Evolutionary conservation across 2,888 invertebrate genomes (phyloP), one percentile per base, ranked within the genome.

Genomic region (Hedya salicella): DNA sequence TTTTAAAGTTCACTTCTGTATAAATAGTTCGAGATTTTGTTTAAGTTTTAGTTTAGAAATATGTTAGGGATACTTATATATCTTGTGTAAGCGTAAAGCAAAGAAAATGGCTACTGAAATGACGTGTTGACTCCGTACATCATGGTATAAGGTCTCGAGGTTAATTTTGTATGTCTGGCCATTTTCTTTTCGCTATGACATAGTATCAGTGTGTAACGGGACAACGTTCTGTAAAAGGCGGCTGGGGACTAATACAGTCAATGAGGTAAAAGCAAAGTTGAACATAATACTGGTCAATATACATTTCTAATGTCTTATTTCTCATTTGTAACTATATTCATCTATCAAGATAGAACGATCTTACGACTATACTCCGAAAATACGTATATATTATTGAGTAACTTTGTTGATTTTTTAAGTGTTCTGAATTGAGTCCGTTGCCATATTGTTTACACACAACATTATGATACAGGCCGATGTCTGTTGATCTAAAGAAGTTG

Each of bases 11-110:
- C 36, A 39, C 48, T 46, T 59, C 32, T 48, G 46, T 59, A 48
- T 48, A 59, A 59, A 36, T 59, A 48, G 46, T 48, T 14, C 36
- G 46, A 48, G 48, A 59, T 59, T 60, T 60, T 21, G 49, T 59
- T 59, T 48, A 36, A 59, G 21, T 48, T 59, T 48, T 48, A 59
- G 21, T 48, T 59, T 17, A 48, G 21, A 49, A 16, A 49, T 49
- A 60, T 48, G 19, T 46, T 59, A 36, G 32, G 39, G 16, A 49
- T 48, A 39, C 14, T 16, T 39, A 36, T 48, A 21, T 48, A 36
- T 48, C 2, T 59, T 17, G 17, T 17, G 3, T 46, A 57, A 46
- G 56, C 17, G 5, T 9, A 32, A 17, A 42, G 19, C 17, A 19
- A 30, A 17, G 30, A 46, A 39, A 39, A 49, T 19, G 57, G 11